A percentile compares a stretch with the other conserved stretches of the same genome.
phyloP scores from a whole-genome alignment of 1,140 invertebrate species.

The Atta texana region DNA sequence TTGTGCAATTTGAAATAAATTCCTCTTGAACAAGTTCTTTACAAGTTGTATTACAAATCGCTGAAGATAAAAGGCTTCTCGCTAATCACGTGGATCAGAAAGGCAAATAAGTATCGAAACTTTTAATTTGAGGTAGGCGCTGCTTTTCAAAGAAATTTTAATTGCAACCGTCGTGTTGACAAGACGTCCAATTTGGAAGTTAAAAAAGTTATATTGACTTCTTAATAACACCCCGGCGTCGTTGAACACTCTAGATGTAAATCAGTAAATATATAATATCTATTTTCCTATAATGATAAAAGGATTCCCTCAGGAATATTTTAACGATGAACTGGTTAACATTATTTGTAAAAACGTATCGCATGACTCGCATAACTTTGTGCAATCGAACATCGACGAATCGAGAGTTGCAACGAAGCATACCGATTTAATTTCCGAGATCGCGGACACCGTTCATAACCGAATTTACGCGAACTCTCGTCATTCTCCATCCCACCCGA shows the following conservation, averaged over 20 bases:
- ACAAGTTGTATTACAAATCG: constrained; percentile 1
- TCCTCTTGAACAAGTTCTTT: neutral
- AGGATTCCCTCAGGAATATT: neutral
- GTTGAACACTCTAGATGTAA: constrained; percentile 12
- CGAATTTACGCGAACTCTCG: constrained; percentile 44
- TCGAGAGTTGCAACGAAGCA: neutral
- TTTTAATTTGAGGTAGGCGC: constrained; percentile 8
- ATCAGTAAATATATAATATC: constrained; percentile 27
- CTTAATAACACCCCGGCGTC: neutral
- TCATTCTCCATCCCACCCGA: constrained; percentile 19
- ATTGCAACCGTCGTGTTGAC: neutral
- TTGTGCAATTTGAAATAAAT: neutral
- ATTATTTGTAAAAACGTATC: neutral
- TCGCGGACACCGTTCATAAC: constrained; percentile 28
- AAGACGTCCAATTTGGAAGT: constrained; percentile 2
- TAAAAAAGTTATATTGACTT: constrained; percentile 37
- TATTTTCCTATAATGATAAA: neutral
- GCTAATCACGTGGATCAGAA: neutral
- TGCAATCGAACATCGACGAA: constrained; percentile 3
- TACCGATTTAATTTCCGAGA: constrained; percentile 36
- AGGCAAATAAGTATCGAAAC: constrained; percentile 39
- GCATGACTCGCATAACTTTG: neutral
- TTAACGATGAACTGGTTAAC: neutral
- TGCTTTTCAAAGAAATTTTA: constrained; percentile 32
- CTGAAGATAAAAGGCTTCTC: neutral